Evolutionary conservation across 2,888 invertebrate species (phyloP), one percentile per base, ranked within the genome.

Genomic region (Nesidiocoris tenuis): DNA sequence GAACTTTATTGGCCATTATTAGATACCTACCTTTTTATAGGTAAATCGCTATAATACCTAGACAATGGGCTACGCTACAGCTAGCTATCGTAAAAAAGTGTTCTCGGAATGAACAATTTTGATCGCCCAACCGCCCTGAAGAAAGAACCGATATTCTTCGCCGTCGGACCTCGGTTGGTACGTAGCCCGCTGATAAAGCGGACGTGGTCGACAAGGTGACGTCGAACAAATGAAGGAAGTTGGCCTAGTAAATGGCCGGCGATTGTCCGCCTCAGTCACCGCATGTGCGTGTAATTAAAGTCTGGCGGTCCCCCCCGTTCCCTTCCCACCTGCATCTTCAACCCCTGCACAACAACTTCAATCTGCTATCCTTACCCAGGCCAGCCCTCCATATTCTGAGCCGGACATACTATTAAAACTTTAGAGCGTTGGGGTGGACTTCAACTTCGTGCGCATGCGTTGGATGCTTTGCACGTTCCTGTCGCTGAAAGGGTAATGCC

Each of bases 201-300:
- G 61, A 25, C n/a, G 71, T 17, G 71, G 71, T 71, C 61, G 71
- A 25, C 25, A 71, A 71, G 71, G 71, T 71, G 71, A 71, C 71
- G 71, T 55, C 61, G 56, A 65, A 66, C 74, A 74, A 74, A 74
- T 74, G 74, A 74, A 64, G 74, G 74, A 74, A 74, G 74, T 71
- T 71, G 24, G 74, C 57, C 39, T 74, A 57, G 74, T 74, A 74
- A 74, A 74, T 74, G 74, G 74, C 74, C 74, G 65, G 74, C 39
- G 74, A 74, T 74, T 74, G 74, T 71, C 71, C 71, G 71, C 74
- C 57, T 74, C 65, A 74, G 74, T 65, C 74, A 74, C 74, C 65
- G 74, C 74, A 65, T 74, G 74, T 74, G 74, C 74, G 24, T 57
- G 74, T 65, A 74, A 65, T 64, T 74, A 74, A 74, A 65, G 71